These are phyloP conservation scores for Conus ventricosus DNA, from an alignment of 1,140 invertebrate species.

Conservation along the genomic window DNA sequence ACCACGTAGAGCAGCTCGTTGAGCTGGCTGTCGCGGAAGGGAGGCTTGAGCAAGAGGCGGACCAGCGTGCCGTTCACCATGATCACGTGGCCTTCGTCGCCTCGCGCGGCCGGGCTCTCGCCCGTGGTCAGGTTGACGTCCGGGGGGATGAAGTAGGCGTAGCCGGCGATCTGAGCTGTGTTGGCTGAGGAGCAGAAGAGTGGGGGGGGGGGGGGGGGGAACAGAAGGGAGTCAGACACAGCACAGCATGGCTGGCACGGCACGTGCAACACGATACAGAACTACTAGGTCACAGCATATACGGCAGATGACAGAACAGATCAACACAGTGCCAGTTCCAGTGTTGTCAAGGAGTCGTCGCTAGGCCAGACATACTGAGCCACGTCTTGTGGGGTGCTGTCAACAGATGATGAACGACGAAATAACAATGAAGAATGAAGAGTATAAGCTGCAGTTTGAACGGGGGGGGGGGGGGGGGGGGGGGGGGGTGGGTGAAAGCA, in stretches of 20 bases:
- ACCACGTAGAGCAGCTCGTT: slow-evolving; percentile 70
- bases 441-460: too few relatives aligned
- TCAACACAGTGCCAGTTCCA: too few relatives aligned
- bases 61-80: slow-evolving; percentile 59
- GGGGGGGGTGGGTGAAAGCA: too few relatives aligned
- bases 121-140: neutral
- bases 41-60: slow-evolving; percentile 48
- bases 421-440: too few relatives aligned
- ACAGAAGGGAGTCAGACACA: neutral
- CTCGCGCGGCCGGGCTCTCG: neutral
- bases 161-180: neutral
- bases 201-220: too few relatives aligned
- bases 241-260: neutral
- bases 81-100: slow-evolving; percentile 29
- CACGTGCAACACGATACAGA: neutral
- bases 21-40: slow-evolving; percentile 63
- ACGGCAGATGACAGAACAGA: too few relatives aligned
- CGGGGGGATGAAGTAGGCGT: neutral
- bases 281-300: neutral
- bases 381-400: too few relatives aligned
- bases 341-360: too few relatives aligned
- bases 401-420: too few relatives aligned
- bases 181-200: neutral
- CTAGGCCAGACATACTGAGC: too few relatives aligned
- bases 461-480: too few relatives aligned